These are phyloP conservation scores for Nephrocerus scutellatus DNA, from an alignment of 2,888 invertebrate genomes.

Conservation along the genomic window DNA sequence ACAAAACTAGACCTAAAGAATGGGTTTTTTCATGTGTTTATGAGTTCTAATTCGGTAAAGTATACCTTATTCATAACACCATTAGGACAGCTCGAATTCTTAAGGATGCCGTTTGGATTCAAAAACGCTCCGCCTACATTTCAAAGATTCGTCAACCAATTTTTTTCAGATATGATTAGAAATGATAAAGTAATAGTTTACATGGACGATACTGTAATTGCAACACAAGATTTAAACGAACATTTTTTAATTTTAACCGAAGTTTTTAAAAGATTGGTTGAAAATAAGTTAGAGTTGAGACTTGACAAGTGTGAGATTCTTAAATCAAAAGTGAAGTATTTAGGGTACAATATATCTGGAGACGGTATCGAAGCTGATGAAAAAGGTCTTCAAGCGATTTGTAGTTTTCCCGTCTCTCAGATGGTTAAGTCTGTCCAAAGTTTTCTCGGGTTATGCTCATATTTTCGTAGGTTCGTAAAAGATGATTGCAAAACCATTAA, in stretches of 20 bases:
- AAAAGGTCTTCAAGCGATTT: not conserved
- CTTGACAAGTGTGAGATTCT: slow-evolving; percentile 3
- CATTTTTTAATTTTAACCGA: not conserved
- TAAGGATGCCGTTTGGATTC: slow-evolving; percentile 5
- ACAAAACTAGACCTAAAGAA: slow-evolving; percentile 18
- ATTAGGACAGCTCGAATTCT: slow-evolving; percentile 18
- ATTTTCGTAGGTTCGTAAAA: slow-evolving; percentile 1
- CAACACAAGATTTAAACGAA: not conserved
- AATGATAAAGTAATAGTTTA: slow-evolving; percentile 19
- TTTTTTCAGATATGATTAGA: slow-evolving; percentile 15
- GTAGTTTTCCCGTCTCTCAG: not conserved
- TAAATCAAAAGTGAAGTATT: not conserved
- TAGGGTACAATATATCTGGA: slow-evolving; percentile 3
- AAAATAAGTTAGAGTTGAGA: slow-evolving; percentile 3
- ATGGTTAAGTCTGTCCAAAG: slow-evolving; percentile 1
- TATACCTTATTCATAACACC: slow-evolving; percentile 22
- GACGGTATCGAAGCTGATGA: not conserved
- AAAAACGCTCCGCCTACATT: slow-evolving; percentile 4
- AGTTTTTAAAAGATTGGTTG: not conserved
- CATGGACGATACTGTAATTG: slow-evolving; percentile 12
- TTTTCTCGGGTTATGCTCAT: slow-evolving; percentile 4
- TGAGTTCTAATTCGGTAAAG: slow-evolving; percentile 18
- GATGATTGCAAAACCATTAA: not conserved
- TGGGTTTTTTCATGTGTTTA: slow-evolving; percentile 19
- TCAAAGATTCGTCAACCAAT: slow-evolving; percentile 21